Base-by-base conservation (phyloP, 2,113 vertebrate species). In the Andinoacara biseriatus region DNA sequence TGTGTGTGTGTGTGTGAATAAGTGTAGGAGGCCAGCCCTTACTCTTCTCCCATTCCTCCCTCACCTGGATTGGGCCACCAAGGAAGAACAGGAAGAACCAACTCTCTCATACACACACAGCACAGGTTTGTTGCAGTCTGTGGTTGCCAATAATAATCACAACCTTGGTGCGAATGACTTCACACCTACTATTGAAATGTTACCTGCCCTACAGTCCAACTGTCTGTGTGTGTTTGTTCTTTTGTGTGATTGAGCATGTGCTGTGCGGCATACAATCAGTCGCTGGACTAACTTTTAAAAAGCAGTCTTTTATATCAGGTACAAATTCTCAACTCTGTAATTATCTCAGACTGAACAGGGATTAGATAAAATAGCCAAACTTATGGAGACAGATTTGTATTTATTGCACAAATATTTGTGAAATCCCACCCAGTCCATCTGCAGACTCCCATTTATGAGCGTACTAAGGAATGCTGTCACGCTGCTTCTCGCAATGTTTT, bases 81-180 rank as follows among this genome's bases (percentile, higher is more conserved):
- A 80, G 83, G 74, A 88, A 69, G 82, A 84, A 74, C 57, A 62
- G 38, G 76, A 72, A 67, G 31, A 79, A 63, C 54, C 24, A 58
- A 40, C 29, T 63, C 85, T 76, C 29, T 17, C 40, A 31, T 33
- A 80, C 49, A 33, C 15, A 78, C 52, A 60, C 43, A 72, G 29
- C 43, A 5, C 22, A 57, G 24, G 13, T 62, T 63, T 80, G 33
- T 80, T 80, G 24, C 43, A 57, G 74, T 84, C 61, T n/a, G 54
- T 76, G 29, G 46, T 84, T 91, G 33, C 54, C 81, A 90, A 43
- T 89, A 54, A 83, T 92, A 89, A 91, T 91, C 65, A 82, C 74
- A 89, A 78, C 63, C 56, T 88, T 72, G 13, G 79, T 86, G 76
- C 2, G 0, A 90, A 90, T 91, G 61, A 91, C 75, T 78, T 90